Evolutionary conservation across 2,113 vertebrate genomes (phyloP).

Genomic region (Onychorhynchus coronatus): DNA sequence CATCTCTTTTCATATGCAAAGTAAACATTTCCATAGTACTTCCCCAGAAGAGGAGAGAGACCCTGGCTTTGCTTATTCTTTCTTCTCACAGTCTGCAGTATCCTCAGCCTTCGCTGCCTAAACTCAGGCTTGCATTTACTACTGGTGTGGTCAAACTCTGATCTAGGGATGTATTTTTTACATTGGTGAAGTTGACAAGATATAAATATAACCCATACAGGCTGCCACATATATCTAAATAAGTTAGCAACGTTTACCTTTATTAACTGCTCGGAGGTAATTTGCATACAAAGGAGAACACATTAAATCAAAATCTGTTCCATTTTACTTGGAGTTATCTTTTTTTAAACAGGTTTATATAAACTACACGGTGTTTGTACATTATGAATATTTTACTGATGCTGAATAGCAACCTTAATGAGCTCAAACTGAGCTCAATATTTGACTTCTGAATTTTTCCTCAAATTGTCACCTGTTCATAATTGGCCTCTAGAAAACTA

Average conservation of each 20-base stretch:
- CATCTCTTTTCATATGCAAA: neutral
- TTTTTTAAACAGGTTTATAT: slow-evolving; percentile 41
- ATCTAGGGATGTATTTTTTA: neutral
- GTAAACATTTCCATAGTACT: neutral
- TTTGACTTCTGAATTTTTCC: slow-evolving; percentile 64
- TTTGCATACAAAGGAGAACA: slow-evolving; percentile 13
- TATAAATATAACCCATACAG: neutral
- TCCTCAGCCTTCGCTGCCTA: neutral
- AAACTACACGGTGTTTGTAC: slow-evolving; percentile 43
- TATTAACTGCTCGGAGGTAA: slow-evolving; percentile 3
- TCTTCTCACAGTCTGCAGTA: neutral
- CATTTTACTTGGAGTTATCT: slow-evolving; percentile 29
- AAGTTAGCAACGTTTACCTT: slow-evolving; percentile 27
- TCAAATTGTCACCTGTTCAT: slow-evolving; percentile 65
- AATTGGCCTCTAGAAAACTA: slow-evolving; percentile 61
- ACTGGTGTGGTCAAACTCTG: neutral
- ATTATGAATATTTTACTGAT: slow-evolving; percentile 64
- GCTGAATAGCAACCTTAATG: slow-evolving; percentile 60
- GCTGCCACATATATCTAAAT: neutral
- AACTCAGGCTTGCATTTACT: neutral
- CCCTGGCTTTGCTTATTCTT: neutral
- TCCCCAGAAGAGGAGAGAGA: neutral
- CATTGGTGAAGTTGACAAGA: neutral
- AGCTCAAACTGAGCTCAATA: slow-evolving; percentile 57
- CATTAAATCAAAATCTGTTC: slow-evolving; percentile 1